Evolutionary conservation across 2,888 invertebrate species (phyloP), one percentile per base, ranked within the genome.

Genomic region (Andrena minutula): DNA sequence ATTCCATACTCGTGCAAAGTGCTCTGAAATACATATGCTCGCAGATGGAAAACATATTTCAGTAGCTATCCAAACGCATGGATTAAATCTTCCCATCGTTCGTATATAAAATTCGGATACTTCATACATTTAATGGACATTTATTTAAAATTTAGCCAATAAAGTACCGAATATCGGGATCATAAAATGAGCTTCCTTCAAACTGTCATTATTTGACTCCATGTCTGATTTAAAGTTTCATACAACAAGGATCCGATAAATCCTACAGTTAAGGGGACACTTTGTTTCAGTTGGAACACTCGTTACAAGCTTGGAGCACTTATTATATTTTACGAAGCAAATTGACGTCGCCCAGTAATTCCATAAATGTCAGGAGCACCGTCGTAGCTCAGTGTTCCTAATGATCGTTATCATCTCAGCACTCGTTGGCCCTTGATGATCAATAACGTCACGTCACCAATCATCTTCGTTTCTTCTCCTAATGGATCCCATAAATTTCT

Each of bases 261-360:
- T 56, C 56, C 26, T 26, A 56, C 12, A 41, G 12, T 69, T 7
- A 23, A 23, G 0, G 20, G 20, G 32, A 32, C 61, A 35, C 20
- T 20, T 8, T 61, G 20, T 10, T 61, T 35, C 10, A 8, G 16
- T 51, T 16, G 51, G 8, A 51, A 66, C 20, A 51, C 10, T 30
- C 20, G 51, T 60, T n/a, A 0, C 8, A 26, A 61, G 28, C 35
- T 61, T 6, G 2, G 32, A 20, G n/a, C 32, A 35, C 35, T 61
- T 61, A 61, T 35, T 61, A 20, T 32, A 61, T 35, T 56, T 41
- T 56, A 56, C 23, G 23, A n/a, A 56, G 16, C 23, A 56, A 56
- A 26, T 49, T 65, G 7, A 49, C 35, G 32, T 61, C 51, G 61
- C 20, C 26, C 8, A n/a, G 32, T 53, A 63, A 72, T 53, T 63